Percentiles rank a stretch among this genome's conserved stretches.
Evolutionary conservation across 1,140 invertebrate genomes (phyloP).

Genomic region (Planococcus citri): DNA sequence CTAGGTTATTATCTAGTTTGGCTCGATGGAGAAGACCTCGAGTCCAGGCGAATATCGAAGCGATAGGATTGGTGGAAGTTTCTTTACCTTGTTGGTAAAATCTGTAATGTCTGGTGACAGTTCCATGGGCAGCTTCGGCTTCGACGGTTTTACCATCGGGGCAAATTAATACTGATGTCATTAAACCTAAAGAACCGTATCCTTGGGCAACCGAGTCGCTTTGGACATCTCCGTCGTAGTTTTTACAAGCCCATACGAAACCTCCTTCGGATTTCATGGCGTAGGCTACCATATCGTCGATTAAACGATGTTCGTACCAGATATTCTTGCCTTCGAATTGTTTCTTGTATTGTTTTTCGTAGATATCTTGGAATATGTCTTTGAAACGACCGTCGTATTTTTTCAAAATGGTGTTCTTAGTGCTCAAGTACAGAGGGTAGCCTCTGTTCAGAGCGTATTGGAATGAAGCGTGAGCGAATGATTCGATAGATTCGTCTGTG

Average conservation of each 20-base stretch:
- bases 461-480: slow-evolving; percentile 89
- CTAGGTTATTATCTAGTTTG: slow-evolving; percentile 75
- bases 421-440: slow-evolving; percentile 88
- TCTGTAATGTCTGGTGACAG: slow-evolving; percentile 89
- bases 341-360: slow-evolving; percentile 76
- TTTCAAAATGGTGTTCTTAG: slow-evolving; percentile 98
- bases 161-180: slow-evolving; percentile 89
- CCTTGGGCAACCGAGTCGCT: slow-evolving; percentile 95
- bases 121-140: slow-evolving; percentile 94
- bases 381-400: slow-evolving; percentile 97
- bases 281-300: slow-evolving; percentile 99
- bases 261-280: slow-evolving; percentile 96
- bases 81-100: slow-evolving; percentile 91
- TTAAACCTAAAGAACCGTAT: slow-evolving; percentile 80
- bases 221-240: slow-evolving; percentile 98
- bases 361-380: slow-evolving; percentile 98
- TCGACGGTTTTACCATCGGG: slow-evolving; percentile 96
- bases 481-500: slow-evolving; percentile 79
- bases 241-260: slow-evolving; percentile 99
- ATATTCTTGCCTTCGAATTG: slow-evolving; percentile 73
- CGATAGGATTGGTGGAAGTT: slow-evolving; percentile 95
- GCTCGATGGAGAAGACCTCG: slow-evolving; percentile 81
- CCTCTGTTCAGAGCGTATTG: slow-evolving; percentile 74
- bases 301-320: slow-evolving; percentile 95
- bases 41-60: slow-evolving; percentile 98